phyloP scores from a whole-genome alignment of 2,888 invertebrate genomes.

The Acleris literana region DNA sequence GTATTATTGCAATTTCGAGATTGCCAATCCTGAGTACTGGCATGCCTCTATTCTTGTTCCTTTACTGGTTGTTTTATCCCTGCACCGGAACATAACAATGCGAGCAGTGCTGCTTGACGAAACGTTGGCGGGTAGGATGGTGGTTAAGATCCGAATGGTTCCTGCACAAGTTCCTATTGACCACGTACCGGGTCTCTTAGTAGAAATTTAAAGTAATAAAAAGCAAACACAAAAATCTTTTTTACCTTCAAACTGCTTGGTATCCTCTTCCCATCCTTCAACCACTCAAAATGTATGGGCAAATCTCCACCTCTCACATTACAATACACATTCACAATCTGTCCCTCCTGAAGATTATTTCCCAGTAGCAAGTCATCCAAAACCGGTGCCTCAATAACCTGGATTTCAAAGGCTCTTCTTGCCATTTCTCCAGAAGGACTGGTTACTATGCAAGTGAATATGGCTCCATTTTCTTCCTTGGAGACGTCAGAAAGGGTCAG shows the following conservation, averaged over 20 bases:
- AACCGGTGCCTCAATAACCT: conserved; percentile 89
- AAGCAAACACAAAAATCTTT: neutral
- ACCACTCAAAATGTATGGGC: conserved; percentile 88
- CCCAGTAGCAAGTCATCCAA: conserved; percentile 92
- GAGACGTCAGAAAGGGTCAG: conserved; percentile 85
- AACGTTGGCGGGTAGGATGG: no score
- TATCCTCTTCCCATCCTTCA: conserved; percentile 86
- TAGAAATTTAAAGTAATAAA: neutral
- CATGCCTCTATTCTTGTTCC: no score
- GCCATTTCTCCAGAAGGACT: conserved; percentile 87
- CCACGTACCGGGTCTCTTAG: no score
- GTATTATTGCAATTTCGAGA: no score
- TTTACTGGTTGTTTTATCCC: no score
- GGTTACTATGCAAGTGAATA: conserved; percentile 90
- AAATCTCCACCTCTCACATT: conserved; percentile 88
- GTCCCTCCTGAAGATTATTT: conserved; percentile 91
- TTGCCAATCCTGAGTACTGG: no score
- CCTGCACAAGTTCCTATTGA: no score
- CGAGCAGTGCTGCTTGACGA: no score
- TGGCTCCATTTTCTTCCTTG: conserved; percentile 87
- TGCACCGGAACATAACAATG: no score
- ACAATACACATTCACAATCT: conserved; percentile 92
- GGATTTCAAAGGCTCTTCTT: conserved; percentile 85
- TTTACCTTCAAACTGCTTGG: conserved; percentile 85
- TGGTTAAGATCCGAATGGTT: no score